These are phyloP conservation scores for Varroa destructor DNA, from an alignment of 1,140 invertebrate genomes.

Conservation along the genomic window DNA sequence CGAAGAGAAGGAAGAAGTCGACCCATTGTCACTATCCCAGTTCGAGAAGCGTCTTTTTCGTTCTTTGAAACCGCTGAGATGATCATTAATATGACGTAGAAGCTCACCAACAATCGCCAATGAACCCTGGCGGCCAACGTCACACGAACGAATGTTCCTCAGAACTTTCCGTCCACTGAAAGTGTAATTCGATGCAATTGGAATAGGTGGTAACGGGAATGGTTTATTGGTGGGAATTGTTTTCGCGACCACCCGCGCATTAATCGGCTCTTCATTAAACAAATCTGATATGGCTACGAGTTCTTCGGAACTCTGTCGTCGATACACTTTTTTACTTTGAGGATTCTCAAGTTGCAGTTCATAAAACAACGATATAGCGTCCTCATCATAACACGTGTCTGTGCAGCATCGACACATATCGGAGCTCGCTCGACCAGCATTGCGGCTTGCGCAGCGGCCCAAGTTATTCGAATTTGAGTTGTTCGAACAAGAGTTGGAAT, in stretches of 20 bases:
- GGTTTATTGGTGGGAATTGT: conserved; percentile 14
- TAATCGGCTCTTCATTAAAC: conserved; percentile 16
- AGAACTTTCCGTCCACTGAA: background rate
- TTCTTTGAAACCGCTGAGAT: background rate
- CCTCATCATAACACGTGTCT: background rate
- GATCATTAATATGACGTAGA: conserved; percentile 11
- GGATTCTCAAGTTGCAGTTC: conserved; percentile 24
- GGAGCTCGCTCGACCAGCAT: background rate
- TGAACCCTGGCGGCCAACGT: background rate
- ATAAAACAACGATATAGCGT: conserved; percentile 2
- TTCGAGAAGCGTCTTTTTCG: conserved; percentile 15
- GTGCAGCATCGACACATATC: too few relatives aligned
- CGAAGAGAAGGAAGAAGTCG: conserved; percentile 7
- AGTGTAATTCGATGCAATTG: conserved; percentile 1
- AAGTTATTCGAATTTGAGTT: too few relatives aligned
- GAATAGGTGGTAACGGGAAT: background rate
- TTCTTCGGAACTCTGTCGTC: conserved; percentile 14
- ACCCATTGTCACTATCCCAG: conserved; percentile 22
- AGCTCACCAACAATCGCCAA: conserved; percentile 17
- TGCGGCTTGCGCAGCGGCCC: background rate
- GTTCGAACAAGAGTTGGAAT: background rate
- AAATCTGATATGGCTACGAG: conserved; percentile 22
- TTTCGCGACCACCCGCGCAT: background rate
- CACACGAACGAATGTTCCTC: background rate
- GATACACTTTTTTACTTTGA: conserved; percentile 18